These are phyloP conservation scores for Trachythela sp. DNA, from an alignment of 64 coral and sea anemone genomes.

Conservation along the genomic window DNA sequence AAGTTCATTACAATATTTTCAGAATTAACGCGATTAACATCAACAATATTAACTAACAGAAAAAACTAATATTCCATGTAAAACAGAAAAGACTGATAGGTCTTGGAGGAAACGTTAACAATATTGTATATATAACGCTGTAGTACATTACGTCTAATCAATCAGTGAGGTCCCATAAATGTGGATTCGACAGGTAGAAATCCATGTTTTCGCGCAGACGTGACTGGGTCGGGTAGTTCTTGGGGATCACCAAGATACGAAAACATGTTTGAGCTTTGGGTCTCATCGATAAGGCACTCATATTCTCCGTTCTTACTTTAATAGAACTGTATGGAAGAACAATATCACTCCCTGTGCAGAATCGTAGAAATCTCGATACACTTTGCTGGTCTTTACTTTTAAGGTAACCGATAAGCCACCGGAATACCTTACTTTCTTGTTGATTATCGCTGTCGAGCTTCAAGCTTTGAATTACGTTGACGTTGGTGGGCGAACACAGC, in stretches of 20 bases:
- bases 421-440: neutral
- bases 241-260: conserved; percentile 11
- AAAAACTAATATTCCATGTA: neutral
- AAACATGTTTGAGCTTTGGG: conserved; percentile 21
- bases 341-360: neutral
- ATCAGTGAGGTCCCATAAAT: conserved; percentile 25
- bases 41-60: no score
- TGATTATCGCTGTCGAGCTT: neutral
- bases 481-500: neutral
- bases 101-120: no score
- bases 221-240: conserved; percentile 22
- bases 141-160: no score
- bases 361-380: neutral
- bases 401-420: neutral
- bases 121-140: no score
- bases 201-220: conserved; percentile 9
- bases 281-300: neutral
- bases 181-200: conserved; percentile 18
- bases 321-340: neutral
- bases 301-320: neutral
- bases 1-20: no score
- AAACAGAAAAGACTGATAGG: neutral
- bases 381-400: neutral
- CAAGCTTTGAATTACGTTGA: conserved; percentile 10
- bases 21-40: no score